phyloP scores from a whole-genome alignment of 2,888 invertebrate species.

The Pelosia muscerda region DNA sequence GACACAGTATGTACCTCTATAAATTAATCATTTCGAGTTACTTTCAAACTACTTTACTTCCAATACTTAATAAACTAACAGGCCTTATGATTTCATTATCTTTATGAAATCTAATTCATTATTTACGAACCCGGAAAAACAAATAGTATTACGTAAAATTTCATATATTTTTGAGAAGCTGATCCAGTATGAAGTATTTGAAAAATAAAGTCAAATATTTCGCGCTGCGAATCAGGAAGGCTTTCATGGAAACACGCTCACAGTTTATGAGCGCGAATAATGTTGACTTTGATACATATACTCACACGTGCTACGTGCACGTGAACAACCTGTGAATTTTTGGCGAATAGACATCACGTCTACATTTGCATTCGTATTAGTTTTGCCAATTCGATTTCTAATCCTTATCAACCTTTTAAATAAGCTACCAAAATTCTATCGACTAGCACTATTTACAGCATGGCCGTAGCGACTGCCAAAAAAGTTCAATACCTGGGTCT shows the following conservation, averaged over 20 bases:
- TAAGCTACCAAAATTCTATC: no score
- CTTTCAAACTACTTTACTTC: no score
- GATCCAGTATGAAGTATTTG: not conserved
- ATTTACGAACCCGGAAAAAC: not conserved
- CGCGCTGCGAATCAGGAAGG: not conserved
- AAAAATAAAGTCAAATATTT: not conserved
- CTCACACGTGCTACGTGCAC: not conserved
- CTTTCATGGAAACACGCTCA: not conserved
- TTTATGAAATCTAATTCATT: not conserved
- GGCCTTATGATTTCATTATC: not conserved
- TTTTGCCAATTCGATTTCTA: not conserved
- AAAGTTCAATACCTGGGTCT: no score
- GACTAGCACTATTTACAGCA: no score
- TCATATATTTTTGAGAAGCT: not conserved
- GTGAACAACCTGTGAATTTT: not conserved
- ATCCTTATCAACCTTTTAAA: not conserved
- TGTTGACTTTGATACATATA: not conserved
- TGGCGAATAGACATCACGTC: not conserved
- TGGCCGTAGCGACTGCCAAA: no score
- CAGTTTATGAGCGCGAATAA: not conserved
- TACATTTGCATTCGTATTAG: not conserved
- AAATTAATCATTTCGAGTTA: no score
- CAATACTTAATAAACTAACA: not conserved
- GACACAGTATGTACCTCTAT: no score
- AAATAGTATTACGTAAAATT: slow-evolving; percentile 2